phyloP scores from a whole-genome alignment of 2,888 invertebrate genomes.

The Anticlea derivata region DNA sequence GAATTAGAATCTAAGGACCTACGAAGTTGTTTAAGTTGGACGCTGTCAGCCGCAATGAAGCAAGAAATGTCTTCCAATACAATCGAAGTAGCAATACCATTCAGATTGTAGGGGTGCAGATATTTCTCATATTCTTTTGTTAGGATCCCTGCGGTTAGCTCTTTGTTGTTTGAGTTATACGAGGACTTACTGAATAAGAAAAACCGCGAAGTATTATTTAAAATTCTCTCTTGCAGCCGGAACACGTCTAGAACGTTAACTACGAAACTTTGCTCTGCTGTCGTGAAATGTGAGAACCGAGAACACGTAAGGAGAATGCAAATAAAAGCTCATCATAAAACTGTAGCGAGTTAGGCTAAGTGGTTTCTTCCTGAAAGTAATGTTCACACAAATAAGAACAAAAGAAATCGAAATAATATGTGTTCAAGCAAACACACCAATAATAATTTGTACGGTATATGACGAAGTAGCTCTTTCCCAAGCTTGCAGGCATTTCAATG shows the following conservation, averaged over 20 bases:
- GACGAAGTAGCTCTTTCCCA: slow-evolving; percentile 47
- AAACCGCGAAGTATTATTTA: slow-evolving; percentile 67
- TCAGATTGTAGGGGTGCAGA: slow-evolving; percentile 68
- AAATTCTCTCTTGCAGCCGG: slow-evolving; percentile 51
- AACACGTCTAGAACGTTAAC: slow-evolving; percentile 51
- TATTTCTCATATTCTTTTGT: slow-evolving; percentile 81
- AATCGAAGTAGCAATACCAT: slow-evolving; percentile 68
- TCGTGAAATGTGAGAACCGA: slow-evolving; percentile 34
- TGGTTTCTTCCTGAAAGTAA: slow-evolving; percentile 25
- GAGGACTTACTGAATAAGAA: slow-evolving; percentile 68
- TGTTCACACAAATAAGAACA: slow-evolving; percentile 7
- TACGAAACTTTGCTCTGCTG: slow-evolving; percentile 47
- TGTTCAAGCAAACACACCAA: slow-evolving; percentile 8
- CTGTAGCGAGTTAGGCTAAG: slow-evolving; percentile 32
- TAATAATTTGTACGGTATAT: slow-evolving; percentile 34
- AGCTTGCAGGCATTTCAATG: slow-evolving; percentile 49
- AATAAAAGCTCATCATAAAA: slow-evolving; percentile 40
- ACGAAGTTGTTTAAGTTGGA: slow-evolving; percentile 35
- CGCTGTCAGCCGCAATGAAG: slow-evolving; percentile 40
- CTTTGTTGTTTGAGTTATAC: slow-evolving; percentile 75
- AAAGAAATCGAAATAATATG: slow-evolving; percentile 7
- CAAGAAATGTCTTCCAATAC: slow-evolving; percentile 75
- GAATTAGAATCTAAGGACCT: too few relatives aligned
- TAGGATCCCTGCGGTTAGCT: slow-evolving; percentile 64
- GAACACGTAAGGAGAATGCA: slow-evolving; percentile 39